Percentiles rank a stretch among this genome's conserved stretches.
Conservation (phyloP, 1,140 invertebrate species). For the Caenorhabditis remanei region DNA sequence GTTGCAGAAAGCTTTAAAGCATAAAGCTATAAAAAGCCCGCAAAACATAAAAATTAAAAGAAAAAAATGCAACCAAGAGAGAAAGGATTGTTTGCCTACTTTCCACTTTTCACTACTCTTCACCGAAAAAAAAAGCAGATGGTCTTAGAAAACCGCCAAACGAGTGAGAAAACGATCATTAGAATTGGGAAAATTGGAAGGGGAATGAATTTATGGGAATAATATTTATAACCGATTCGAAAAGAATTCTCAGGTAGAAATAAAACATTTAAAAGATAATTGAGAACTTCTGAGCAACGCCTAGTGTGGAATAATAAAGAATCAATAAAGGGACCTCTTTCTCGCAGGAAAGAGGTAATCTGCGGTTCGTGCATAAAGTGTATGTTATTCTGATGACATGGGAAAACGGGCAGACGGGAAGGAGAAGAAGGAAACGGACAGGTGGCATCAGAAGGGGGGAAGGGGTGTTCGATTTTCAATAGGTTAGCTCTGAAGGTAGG, state of each 20-base stretch:
- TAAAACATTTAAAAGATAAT: too few relatives aligned
- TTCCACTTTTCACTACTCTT: neutral
- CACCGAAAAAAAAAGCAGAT: neutral
- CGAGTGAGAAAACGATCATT: neutral
- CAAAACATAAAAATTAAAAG: neutral
- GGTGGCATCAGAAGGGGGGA: neutral
- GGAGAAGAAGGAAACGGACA: neutral
- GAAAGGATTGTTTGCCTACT: neutral
- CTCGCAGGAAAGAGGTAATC: neutral
- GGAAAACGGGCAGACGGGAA: neutral
- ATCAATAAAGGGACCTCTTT: neutral
- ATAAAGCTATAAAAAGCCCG: neutral
- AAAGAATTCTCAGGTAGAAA: too few relatives aligned
- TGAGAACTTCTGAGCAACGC: too few relatives aligned
- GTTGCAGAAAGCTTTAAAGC: neutral
- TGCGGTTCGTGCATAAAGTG: neutral
- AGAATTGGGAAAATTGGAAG: neutral
- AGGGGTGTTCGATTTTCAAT: conserved; percentile 10
- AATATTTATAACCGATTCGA: too few relatives aligned
- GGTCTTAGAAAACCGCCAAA: neutral
- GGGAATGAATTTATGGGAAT: neutral
- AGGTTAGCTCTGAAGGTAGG: neutral
- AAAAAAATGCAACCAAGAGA: neutral
- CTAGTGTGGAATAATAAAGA: neutral
- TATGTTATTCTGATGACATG: conserved; percentile 11